Evolutionary conservation across 2,797 vertebrate genomes (phyloP).

Genomic region (Sebastes ruberrimus): DNA sequence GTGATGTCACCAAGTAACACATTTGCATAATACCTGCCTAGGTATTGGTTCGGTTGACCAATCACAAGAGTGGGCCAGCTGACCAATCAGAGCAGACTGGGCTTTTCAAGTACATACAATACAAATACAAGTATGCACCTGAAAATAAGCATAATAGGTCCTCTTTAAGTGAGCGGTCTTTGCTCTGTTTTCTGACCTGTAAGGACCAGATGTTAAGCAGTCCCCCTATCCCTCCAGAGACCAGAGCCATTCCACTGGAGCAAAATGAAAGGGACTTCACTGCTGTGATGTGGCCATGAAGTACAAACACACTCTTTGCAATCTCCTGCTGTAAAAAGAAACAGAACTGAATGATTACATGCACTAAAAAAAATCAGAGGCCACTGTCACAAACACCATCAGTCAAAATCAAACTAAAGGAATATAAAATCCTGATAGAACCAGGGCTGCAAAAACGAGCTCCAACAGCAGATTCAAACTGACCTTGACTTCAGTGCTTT

Average conservation of each 20-base stretch:
- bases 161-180: background rate
- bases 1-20: too few species aligned
- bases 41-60: too few species aligned
- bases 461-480: slow-evolving; percentile 31
- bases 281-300: slow-evolving; percentile 85
- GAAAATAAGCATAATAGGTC: too few species aligned
- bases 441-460: background rate
- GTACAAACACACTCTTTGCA: slow-evolving; percentile 81
- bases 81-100: too few species aligned
- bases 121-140: too few species aligned
- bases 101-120: too few species aligned
- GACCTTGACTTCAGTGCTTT: slow-evolving; percentile 73
- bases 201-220: slow-evolving; percentile 88
- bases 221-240: slow-evolving; percentile 85
- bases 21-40: too few species aligned
- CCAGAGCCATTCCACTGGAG: slow-evolving; percentile 80
- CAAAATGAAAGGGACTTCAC: slow-evolving; percentile 86
- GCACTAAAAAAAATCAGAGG: background rate
- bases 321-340: slow-evolving; percentile 63
- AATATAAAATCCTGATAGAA: background rate
- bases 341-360: background rate
- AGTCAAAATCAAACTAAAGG: background rate
- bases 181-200: slow-evolving; percentile 69
- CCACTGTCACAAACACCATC: background rate
- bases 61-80: too few species aligned